Evolutionary conservation across 2,888 invertebrate genomes (phyloP), one percentile per base, ranked within the genome.

Genomic region (Eudasyphora cyanicolor): DNA sequence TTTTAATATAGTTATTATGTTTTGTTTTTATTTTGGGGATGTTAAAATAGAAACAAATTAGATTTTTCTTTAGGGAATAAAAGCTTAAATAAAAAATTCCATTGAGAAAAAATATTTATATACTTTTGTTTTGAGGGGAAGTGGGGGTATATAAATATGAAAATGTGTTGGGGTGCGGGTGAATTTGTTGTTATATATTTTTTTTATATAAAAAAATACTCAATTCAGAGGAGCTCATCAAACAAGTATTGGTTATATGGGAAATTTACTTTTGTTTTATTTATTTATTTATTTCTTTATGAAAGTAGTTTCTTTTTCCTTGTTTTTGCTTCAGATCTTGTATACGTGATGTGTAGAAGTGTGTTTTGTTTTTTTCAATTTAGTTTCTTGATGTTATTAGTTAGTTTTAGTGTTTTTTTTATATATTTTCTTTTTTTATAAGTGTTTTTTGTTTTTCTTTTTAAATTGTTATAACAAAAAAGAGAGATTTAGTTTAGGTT

Each of bases 61-160:
- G 69, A 78, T 88, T 87, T 91, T 89, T 89, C 87, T 90, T 90
- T 91, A 89, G 88, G 90, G 90, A 90, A 89, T 89, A 90, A 89
- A 90, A 91, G 88, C 89, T 87, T 87, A 35, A 49, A 64, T 62
- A 29, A 54, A 90, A 89, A 90, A 90, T 89, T 89, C 89, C 90
- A 88, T 88, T 88, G 84, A 67, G 42, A 73, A 76, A 76, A 27
- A n/a, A 45, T 45, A 14, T 45, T 45, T n/a, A 38, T 32, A 32
- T 32, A 8, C n/a, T n/a, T n/a, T n/a, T n/a, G n/a, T n/a, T n/a
- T n/a, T n/a, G n/a, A n/a, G n/a, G n/a, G n/a, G n/a, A n/a, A n/a
- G n/a, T n/a, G n/a, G n/a, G n/a, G n/a, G n/a, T n/a, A n/a, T n/a
- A n/a, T n/a, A n/a, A n/a, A n/a, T n/a, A 5, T 5, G 38, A 38